Conservation (phyloP, 2,113 vertebrate species). For the Hippoglossus stenolepis region DNA sequence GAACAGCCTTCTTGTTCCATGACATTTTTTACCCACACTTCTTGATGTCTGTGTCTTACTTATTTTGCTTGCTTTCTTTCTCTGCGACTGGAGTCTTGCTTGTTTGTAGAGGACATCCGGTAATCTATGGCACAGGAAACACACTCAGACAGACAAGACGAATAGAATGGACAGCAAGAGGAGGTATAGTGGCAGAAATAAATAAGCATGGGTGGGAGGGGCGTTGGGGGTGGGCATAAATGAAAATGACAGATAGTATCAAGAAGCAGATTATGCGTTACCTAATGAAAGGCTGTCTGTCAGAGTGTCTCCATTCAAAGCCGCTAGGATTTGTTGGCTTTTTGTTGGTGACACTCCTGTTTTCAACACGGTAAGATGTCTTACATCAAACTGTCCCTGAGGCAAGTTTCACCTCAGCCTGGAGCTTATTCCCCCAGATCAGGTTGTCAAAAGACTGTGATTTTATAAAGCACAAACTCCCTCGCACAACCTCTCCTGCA, state of each 20-base stretch:
- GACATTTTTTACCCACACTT: background rate
- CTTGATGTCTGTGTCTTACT: constrained; percentile 17
- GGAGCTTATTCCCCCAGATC: background rate
- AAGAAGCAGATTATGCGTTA: constrained; percentile 4
- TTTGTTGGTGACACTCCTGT: background rate
- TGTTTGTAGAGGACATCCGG: constrained; percentile 77
- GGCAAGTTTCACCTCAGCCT: constrained; percentile 3
- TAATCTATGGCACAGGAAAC: constrained; percentile 75
- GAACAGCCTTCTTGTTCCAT: no score
- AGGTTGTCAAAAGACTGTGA: background rate
- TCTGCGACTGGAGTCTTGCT: constrained; percentile 43
- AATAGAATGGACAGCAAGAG: constrained; percentile 8
- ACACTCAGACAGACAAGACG: constrained; percentile 56
- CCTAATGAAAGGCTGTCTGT: background rate
- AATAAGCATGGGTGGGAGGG: background rate
- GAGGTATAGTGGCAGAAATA: constrained; percentile 27
- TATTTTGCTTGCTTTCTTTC: constrained; percentile 13
- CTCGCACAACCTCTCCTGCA: no score
- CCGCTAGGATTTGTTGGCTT: background rate
- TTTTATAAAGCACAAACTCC: background rate
- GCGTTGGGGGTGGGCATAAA: background rate
- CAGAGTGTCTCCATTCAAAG: background rate
- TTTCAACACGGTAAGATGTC: no score
- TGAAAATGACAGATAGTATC: constrained; percentile 47
- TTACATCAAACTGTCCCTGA: no score